Percentiles rank a stretch among this genome's conserved stretches.
Conservation (phyloP, 2,888 invertebrate genomes). For the Psococerastis gibbosa region DNA sequence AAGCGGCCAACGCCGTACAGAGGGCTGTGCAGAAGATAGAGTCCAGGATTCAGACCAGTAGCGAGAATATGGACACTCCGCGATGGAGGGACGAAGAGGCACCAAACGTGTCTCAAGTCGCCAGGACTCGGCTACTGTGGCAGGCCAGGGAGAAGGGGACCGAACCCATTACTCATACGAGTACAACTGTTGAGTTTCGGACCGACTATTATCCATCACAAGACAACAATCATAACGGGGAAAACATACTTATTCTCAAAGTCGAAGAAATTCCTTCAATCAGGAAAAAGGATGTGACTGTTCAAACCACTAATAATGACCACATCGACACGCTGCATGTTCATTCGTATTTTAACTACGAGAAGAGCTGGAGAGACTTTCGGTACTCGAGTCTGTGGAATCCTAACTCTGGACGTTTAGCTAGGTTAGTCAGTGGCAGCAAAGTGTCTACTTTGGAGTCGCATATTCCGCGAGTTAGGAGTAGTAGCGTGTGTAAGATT, state of each 20-base stretch:
- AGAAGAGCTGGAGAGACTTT: not conserved
- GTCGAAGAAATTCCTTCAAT: not conserved
- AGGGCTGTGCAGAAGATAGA: slow-evolving; percentile 5
- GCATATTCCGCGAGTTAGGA: slow-evolving; percentile 4
- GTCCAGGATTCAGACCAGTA: not conserved
- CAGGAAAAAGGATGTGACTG: not conserved
- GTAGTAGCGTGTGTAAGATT: not conserved
- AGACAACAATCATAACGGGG: slow-evolving; percentile 1
- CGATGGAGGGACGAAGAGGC: not conserved
- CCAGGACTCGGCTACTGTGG: slow-evolving; percentile 1
- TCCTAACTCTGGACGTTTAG: not conserved
- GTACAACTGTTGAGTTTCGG: not conserved
- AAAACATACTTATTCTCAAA: slow-evolving; percentile 4
- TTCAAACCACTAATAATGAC: not conserved
- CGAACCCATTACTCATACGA: not conserved
- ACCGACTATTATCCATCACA: not conserved
- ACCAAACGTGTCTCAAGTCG: not conserved
- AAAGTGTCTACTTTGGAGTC: not conserved
- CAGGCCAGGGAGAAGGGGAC: not conserved
- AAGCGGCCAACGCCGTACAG: not conserved
- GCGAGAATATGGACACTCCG: not conserved
- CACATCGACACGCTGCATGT: not conserved
- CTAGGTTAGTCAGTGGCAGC: not conserved
- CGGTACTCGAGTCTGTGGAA: not conserved
- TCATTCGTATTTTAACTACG: not conserved